A percentile compares a stretch with the other conserved stretches of the same genome.
Conservation (phyloP, 2,888 invertebrate genomes). For the Holacanthella duospinosa region DNA sequence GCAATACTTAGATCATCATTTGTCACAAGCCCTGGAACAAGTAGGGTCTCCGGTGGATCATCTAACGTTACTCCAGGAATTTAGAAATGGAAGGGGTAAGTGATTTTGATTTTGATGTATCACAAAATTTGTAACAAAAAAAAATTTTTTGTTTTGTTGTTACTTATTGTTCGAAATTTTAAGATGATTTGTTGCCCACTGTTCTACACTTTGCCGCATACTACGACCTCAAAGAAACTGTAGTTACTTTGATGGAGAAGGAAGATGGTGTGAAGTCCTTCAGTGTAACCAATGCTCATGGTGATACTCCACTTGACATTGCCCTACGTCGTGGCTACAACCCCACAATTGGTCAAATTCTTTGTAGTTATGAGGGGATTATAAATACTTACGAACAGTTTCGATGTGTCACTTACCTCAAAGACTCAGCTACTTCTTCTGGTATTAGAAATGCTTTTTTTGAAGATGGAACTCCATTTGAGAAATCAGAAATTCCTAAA, state of each 20-base stretch:
- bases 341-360: conserved; percentile 19
- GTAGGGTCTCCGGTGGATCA: not conserved
- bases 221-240: conserved; percentile 31
- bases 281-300: conserved; percentile 27
- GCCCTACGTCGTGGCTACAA: conserved; percentile 13
- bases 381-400: conserved; percentile 21
- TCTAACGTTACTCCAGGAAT: not conserved
- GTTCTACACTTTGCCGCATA: conserved; percentile 34
- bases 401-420: conserved; percentile 9
- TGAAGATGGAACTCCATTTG: not conserved
- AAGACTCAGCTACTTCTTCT: not conserved
- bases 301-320: conserved; percentile 28
- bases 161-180: not conserved
- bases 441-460: too few species aligned
- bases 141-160: too few species aligned
- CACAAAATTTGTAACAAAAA: not conserved
- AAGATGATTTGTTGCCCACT: conserved; percentile 29
- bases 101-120: not conserved
- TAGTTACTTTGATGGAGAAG: conserved; percentile 27
- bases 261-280: conserved; percentile 23
- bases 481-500: not conserved
- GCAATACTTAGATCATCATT: not conserved
- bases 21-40: not conserved
- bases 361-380: conserved; percentile 29
- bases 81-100: not conserved